A percentile compares a stretch with the other conserved stretches of the same genome.
Conservation (phyloP, 2,797 vertebrate genomes). For the Myioborus miniatus region DNA sequence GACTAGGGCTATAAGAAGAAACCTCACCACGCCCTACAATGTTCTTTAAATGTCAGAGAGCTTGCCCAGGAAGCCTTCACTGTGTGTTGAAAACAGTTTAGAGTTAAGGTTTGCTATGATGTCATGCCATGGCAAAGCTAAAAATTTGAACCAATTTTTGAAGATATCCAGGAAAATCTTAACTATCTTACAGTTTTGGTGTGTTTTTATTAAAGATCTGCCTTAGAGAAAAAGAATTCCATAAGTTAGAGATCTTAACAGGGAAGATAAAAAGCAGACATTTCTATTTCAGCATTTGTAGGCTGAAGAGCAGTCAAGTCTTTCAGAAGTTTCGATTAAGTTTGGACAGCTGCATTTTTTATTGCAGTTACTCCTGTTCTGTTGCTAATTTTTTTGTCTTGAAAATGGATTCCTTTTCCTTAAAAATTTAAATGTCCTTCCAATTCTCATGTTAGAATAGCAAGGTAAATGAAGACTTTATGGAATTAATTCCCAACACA, state of each 20-base stretch:
- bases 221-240: neutral
- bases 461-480: neutral
- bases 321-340: neutral
- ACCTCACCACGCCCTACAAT: neutral
- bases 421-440: neutral
- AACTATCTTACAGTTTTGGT: neutral
- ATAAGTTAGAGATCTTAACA: rapidly evolving
- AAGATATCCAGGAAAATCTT: neutral
- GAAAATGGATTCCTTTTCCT: neutral
- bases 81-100: neutral
- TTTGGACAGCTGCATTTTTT: neutral
- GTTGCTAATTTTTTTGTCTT: neutral
- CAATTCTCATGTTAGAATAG: neutral
- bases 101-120: neutral
- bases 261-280: neutral
- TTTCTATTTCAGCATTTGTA: neutral
- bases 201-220: neutral
- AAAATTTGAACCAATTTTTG: neutral
- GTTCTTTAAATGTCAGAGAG: neutral
- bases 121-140: neutral
- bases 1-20: neutral
- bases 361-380: neutral
- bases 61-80: neutral
- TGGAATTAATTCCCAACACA: neutral
- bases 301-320: neutral